Percentiles rank a stretch among this genome's conserved stretches.
Evolutionary conservation across 2,113 vertebrate genomes (phyloP).

Genomic region (Cebus imitator): DNA sequence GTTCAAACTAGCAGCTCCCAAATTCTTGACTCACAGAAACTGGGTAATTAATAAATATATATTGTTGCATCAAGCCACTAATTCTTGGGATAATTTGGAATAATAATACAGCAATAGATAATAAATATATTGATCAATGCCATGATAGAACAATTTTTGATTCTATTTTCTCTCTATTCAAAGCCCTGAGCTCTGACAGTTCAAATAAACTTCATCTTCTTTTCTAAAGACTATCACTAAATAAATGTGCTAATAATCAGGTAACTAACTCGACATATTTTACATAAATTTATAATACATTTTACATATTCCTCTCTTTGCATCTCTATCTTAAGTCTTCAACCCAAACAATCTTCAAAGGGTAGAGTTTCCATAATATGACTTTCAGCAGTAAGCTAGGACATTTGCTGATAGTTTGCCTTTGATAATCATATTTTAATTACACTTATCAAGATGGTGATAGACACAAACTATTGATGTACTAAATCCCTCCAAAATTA

Average conservation of each 20-base stretch:
- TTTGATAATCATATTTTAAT: background rate
- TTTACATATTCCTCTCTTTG: background rate
- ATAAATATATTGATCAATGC: background rate
- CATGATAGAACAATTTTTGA: background rate
- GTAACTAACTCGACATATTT: background rate
- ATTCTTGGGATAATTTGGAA: background rate
- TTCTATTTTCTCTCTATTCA: background rate
- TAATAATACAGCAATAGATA: background rate
- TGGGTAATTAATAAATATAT: background rate
- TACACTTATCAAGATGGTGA: background rate
- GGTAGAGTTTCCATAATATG: background rate
- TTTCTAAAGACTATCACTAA: background rate
- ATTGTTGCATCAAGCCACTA: background rate
- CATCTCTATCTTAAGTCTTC: background rate
- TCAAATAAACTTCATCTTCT: background rate
- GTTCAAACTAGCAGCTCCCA: background rate
- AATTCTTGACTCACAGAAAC: background rate
- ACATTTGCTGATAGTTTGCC: background rate
- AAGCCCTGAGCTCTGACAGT: background rate
- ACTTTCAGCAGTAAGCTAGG: background rate
- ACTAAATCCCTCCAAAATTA: background rate
- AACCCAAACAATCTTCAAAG: background rate
- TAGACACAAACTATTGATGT: background rate
- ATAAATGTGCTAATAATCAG: background rate
- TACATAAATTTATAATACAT: no score